Conservation (phyloP, 2,113 vertebrate species). For the Shinisaurus crocodilurus region DNA sequence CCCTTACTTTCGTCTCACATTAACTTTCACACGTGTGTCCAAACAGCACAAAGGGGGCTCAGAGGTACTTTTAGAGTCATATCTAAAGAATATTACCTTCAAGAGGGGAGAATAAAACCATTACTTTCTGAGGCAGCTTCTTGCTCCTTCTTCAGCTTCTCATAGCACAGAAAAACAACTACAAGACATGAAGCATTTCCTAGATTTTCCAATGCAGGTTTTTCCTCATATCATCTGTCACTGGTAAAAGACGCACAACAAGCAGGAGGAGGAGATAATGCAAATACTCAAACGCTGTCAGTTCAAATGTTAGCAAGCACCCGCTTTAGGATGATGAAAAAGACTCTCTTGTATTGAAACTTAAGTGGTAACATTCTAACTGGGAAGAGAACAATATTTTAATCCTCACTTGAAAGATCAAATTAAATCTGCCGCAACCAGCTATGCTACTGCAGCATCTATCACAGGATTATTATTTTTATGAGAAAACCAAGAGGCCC, state of each 20-base stretch:
- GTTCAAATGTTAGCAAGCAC: constrained; percentile 51
- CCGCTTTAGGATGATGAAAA: constrained; percentile 57
- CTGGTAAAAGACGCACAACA: constrained; percentile 55
- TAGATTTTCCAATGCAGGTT: constrained; percentile 35
- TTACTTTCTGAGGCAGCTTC: constrained; percentile 19
- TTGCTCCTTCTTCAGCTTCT: constrained; percentile 21
- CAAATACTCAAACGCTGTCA: constrained; percentile 64
- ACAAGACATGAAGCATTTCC: constrained; percentile 27
- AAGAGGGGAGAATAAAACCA: not conserved
- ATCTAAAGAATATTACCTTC: not conserved
- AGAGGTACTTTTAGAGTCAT: not conserved
- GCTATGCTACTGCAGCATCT: constrained; percentile 52
- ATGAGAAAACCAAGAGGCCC: constrained; percentile 42
- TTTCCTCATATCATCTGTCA: constrained; percentile 53
- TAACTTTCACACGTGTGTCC: constrained; percentile 21
- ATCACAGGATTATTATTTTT: constrained; percentile 50
- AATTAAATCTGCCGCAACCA: constrained; percentile 68
- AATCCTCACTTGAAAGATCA: constrained; percentile 71
- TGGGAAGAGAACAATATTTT: constrained; percentile 71
- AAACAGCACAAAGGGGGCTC: constrained; percentile 15
- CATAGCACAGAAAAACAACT: not conserved
- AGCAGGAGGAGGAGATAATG: constrained; percentile 68
- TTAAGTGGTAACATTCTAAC: constrained; percentile 65
- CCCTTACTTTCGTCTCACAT: not conserved
- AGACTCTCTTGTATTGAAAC: constrained; percentile 60